Evolutionary conservation across 2,113 vertebrate genomes (phyloP).

Genomic region (Megalops atlanticus): DNA sequence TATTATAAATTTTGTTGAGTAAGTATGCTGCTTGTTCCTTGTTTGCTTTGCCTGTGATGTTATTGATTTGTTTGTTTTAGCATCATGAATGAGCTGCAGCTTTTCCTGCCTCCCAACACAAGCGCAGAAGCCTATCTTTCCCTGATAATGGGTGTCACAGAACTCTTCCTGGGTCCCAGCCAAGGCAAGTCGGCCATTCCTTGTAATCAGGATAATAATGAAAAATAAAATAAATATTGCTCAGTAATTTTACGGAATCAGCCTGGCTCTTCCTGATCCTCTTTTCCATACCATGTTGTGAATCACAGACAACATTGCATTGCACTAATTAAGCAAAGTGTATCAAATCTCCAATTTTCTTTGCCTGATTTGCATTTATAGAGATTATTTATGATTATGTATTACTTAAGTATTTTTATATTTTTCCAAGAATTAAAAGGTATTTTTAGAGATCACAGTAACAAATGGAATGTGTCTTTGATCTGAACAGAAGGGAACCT

Average conservation of each 20-base stretch:
- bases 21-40: neutral
- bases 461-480: neutral
- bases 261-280: too few species aligned
- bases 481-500: neutral
- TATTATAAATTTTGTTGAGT: neutral
- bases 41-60: neutral
- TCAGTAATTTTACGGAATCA: slow-evolving; percentile 38
- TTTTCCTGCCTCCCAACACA: slow-evolving; percentile 55
- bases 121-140: slow-evolving; percentile 51
- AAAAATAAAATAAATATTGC: slow-evolving; percentile 25
- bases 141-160: slow-evolving; percentile 49
- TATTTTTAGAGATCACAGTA: neutral
- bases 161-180: slow-evolving; percentile 49
- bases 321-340: neutral
- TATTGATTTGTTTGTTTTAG: slow-evolving; percentile 49
- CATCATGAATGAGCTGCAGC: slow-evolving; percentile 57
- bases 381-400: neutral
- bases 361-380: neutral
- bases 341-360: neutral
- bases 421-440: neutral
- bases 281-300: neutral
- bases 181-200: slow-evolving; percentile 57
- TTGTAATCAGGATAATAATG: slow-evolving; percentile 29
- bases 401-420: neutral
- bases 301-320: neutral